These are phyloP conservation scores for Drosophila subsilvestris DNA, from an alignment of 2,888 invertebrate species.

Conservation along the genomic window DNA sequence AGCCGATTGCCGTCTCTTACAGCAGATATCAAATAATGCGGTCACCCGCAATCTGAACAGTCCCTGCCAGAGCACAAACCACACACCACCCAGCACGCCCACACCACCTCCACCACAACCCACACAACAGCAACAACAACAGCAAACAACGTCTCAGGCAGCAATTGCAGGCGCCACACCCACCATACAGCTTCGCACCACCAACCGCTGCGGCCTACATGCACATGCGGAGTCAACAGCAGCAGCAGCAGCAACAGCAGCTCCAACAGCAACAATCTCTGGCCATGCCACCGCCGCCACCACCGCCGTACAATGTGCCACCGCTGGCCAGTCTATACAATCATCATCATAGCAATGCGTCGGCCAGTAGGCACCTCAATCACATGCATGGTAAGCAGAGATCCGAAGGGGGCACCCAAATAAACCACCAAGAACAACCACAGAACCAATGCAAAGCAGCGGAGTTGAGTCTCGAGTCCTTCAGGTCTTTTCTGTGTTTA, in stretches of 20 bases:
- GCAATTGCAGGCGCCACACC: constrained; percentile 39
- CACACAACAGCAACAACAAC: constrained; percentile 6
- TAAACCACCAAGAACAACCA: constrained; percentile 10
- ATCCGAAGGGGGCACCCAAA: constrained; percentile 10
- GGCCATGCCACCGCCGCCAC: constrained; percentile 70
- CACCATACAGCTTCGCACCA: constrained; percentile 58
- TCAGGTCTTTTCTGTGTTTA: background rate
- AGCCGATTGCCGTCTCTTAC: constrained; percentile 80
- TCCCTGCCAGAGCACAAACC: constrained; percentile 71
- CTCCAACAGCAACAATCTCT: constrained; percentile 63
- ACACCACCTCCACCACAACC: constrained; percentile 54
- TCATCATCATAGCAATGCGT: constrained; percentile 64
- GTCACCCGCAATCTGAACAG: constrained; percentile 75
- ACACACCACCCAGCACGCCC: constrained; percentile 70
- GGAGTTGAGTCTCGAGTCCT: constrained; percentile 29
- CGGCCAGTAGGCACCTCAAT: constrained; percentile 59
- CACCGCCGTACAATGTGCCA: constrained; percentile 69
- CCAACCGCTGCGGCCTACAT: constrained; percentile 61
- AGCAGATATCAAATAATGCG: constrained; percentile 82
- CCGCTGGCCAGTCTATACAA: constrained; percentile 61
- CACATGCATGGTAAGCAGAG: constrained; percentile 80
- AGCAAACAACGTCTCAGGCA: constrained; percentile 35
- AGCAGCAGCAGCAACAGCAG: constrained; percentile 58
- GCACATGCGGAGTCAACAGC: constrained; percentile 68
- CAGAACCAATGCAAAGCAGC: constrained; percentile 41